Evolutionary conservation across 1,140 invertebrate species (phyloP), one percentile per base, ranked within the genome.

Genomic region (Drosophila sp.): DNA sequence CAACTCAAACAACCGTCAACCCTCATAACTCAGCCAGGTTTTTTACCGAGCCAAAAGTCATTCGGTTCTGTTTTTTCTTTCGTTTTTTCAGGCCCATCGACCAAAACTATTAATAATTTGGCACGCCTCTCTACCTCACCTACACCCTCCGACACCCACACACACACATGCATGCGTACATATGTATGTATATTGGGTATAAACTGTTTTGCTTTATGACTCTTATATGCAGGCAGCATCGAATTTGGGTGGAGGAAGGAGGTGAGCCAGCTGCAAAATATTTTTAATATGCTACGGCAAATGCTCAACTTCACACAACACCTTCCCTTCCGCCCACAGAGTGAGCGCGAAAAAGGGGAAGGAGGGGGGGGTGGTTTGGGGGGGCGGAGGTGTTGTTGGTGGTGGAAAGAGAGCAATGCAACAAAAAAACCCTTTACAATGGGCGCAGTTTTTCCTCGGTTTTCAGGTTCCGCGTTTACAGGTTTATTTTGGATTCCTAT

Each of bases 181-280:
- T 10, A 17, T 17, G 17, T 17, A 17, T 17, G 17, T 17, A 35
- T 8, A 35, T 35, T 6, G 4, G 33, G 10, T 70, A 87, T 85
- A 82, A 85, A 86, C 80, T 82, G 82, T 89, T 87, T 89, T 83
- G 83, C 84, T 82, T 83, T 83, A 87, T 87, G 80, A 89, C 84
- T 87, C 89, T 81, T 87, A 66, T 80, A 84, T 89, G 84, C 80
- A 77, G 65, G 58, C 50, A 57, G 66, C 61, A 57, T 66, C 32
- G 41, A 64, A 55, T 38, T 25, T 3, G n/a, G 3, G 1, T 10
- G 8, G 56, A 7, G 32, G 56, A 4, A 3, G 1, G 33, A 6
- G 8, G 32, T n/a, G 72, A 30, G 62, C 58, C 74, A 71, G 66
- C 76, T 76, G 83, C 61, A 84, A 87, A 77, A 80, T 84, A 84